These are phyloP conservation scores for Drosophila borealis DNA, from an alignment of 2,888 invertebrate genomes.

Conservation along the genomic window DNA sequence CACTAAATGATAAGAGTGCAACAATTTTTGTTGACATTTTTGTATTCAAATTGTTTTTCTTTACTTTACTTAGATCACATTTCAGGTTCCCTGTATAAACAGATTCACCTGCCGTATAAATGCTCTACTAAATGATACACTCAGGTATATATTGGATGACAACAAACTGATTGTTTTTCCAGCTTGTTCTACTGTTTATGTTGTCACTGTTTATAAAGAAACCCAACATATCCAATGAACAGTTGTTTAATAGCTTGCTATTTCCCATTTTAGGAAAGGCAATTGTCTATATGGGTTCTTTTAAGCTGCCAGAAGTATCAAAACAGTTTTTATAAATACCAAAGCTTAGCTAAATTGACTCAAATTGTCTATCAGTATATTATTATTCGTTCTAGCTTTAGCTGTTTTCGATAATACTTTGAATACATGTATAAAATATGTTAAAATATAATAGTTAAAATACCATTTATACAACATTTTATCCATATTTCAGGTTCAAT, in stretches of 20 bases:
- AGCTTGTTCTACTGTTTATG: conserved; percentile 18
- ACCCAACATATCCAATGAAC: conserved; percentile 13
- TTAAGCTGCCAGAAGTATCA: background rate
- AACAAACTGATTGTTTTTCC: conserved; percentile 15
- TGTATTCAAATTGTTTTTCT: conserved; percentile 10
- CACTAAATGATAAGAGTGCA: conserved; percentile 12
- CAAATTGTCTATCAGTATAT: background rate
- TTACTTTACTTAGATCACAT: conserved; percentile 1
- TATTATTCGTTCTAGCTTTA: background rate
- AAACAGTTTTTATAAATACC: background rate
- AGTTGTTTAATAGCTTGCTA: background rate
- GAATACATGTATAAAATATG: background rate
- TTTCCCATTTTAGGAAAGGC: background rate
- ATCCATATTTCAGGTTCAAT: background rate
- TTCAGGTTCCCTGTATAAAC: conserved; percentile 10
- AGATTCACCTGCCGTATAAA: conserved; percentile 21
- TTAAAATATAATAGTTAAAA: background rate
- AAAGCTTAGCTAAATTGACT: background rate
- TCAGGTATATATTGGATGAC: background rate
- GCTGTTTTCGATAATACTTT: background rate
- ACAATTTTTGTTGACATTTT: conserved; percentile 15
- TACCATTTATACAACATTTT: background rate
- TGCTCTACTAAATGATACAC: conserved; percentile 5
- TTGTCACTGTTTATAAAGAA: conserved; percentile 10
- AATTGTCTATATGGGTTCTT: background rate